phyloP scores from a whole-genome alignment of 2,888 invertebrate genomes.

The Dynastes grantii region DNA sequence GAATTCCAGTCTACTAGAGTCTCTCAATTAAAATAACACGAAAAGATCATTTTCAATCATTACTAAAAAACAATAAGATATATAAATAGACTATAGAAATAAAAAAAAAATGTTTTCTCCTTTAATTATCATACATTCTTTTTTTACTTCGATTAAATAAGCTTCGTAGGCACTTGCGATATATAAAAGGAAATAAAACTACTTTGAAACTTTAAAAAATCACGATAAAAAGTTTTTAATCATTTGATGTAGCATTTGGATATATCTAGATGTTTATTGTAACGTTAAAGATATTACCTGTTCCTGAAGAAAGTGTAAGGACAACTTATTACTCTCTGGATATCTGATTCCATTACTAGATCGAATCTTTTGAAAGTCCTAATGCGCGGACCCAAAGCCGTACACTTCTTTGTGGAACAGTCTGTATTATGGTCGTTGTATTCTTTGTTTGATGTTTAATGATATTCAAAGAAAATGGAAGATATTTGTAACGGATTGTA shows the following conservation, averaged over 20 bases:
- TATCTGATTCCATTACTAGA: too few species aligned
- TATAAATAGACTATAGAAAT: too few species aligned
- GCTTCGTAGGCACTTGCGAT: constrained; percentile 29
- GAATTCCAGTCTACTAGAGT: too few species aligned
- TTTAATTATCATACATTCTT: neutral
- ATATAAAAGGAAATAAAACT: neutral
- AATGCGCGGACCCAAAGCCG: too few species aligned
- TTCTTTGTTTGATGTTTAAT: neutral
- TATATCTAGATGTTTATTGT: constrained; percentile 9
- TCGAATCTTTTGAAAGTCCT: too few species aligned
- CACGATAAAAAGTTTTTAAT: neutral
- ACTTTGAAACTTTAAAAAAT: constrained; percentile 3
- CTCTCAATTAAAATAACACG: too few species aligned
- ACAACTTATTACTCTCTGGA: too few species aligned
- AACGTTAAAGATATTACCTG: neutral
- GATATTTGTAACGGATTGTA: neutral
- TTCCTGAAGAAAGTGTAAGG: too few species aligned
- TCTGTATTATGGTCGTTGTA: neutral
- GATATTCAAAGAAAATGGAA: constrained; percentile 1
- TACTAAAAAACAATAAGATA: too few species aligned
- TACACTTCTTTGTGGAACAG: too few species aligned
- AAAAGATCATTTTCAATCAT: too few species aligned
- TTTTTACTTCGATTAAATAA: neutral
- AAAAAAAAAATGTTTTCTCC: neutral
- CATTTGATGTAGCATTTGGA: constrained; percentile 2